Percentiles rank a stretch among this genome's conserved stretches.
Evolutionary conservation across 1,140 invertebrate species (phyloP).

Genomic region (Potamilus streckersoni): DNA sequence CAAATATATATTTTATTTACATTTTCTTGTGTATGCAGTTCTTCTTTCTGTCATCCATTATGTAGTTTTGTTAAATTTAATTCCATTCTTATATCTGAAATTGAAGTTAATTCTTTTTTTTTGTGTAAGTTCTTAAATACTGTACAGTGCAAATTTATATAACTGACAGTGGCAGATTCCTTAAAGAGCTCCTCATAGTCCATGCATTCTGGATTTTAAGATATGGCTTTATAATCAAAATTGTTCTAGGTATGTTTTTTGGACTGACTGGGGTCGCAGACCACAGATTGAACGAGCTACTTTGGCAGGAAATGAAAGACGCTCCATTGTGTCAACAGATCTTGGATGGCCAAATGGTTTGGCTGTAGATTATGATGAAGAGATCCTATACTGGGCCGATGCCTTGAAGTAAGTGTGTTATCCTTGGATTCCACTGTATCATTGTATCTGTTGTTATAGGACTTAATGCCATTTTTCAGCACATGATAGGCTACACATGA

Average conservation of each 20-base stretch:
- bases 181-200: background rate
- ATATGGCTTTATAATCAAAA: background rate
- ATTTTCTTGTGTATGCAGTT: too few relatives aligned
- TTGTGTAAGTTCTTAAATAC: too few relatives aligned
- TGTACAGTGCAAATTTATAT: too few relatives aligned
- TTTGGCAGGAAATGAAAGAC: slow-evolving; percentile 95
- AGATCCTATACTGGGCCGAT: slow-evolving; percentile 98
- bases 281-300: slow-evolving; percentile 93
- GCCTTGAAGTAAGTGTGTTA: slow-evolving; percentile 76
- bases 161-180: too few relatives aligned
- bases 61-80: too few relatives aligned
- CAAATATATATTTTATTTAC: too few relatives aligned
- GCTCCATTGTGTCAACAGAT: slow-evolving; percentile 89
- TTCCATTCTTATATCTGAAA: too few relatives aligned
- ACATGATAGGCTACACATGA: too few relatives aligned
- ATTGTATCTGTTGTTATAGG: background rate
- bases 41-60: too few relatives aligned
- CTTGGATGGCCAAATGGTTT: slow-evolving; percentile 95
- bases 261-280: slow-evolving; percentile 89
- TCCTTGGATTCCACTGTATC: background rate
- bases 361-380: slow-evolving; percentile 95
- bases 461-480: background rate
- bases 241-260: slow-evolving; percentile 79
- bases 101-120: too few relatives aligned
- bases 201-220: background rate